These are phyloP conservation scores for Xylophagus ater DNA, from an alignment of 2,888 invertebrate species.

Conservation along the genomic window DNA sequence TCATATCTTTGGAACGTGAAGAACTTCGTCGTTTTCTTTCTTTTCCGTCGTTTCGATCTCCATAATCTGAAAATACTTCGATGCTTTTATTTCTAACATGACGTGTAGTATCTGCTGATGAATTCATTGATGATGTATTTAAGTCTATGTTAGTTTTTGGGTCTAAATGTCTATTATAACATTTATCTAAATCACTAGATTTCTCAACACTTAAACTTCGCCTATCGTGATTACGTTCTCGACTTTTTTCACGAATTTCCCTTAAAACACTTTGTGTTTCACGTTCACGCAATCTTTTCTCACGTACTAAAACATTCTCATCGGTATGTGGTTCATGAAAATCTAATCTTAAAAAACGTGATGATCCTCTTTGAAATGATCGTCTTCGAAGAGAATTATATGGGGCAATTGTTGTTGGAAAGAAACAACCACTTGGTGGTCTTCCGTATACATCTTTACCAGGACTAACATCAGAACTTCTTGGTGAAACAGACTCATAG, in stretches of 20 bases:
- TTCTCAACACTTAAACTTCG: constrained; percentile 28
- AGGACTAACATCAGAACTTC: constrained; percentile 19
- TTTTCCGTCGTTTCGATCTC: constrained; percentile 13
- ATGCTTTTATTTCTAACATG: constrained; percentile 35
- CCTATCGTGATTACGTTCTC: constrained; percentile 38
- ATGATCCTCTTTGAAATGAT: constrained; percentile 50
- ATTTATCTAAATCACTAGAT: constrained; percentile 20
- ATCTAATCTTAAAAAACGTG: constrained; percentile 65
- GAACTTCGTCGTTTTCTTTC: constrained; percentile 24
- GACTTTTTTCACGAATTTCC: constrained; percentile 53
- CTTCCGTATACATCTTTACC: constrained; percentile 23
- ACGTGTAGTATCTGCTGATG: constrained; percentile 12
- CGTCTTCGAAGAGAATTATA: constrained; percentile 28
- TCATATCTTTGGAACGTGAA: constrained; percentile 6
- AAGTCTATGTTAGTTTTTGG: background rate
- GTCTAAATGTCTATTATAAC: constrained; percentile 1
- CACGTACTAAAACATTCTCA: constrained; percentile 50
- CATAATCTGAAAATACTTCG: constrained; percentile 26
- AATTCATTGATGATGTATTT: background rate
- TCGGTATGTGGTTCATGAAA: constrained; percentile 60
- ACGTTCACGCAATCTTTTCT: constrained; percentile 53
- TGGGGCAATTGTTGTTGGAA: constrained; percentile 24
- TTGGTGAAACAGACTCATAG: constrained; percentile 22
- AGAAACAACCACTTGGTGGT: constrained; percentile 32
- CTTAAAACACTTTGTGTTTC: constrained; percentile 56